Evolutionary conservation across 2,797 vertebrate genomes (phyloP).

Genomic region (Triplophysa yarkandensis): DNA sequence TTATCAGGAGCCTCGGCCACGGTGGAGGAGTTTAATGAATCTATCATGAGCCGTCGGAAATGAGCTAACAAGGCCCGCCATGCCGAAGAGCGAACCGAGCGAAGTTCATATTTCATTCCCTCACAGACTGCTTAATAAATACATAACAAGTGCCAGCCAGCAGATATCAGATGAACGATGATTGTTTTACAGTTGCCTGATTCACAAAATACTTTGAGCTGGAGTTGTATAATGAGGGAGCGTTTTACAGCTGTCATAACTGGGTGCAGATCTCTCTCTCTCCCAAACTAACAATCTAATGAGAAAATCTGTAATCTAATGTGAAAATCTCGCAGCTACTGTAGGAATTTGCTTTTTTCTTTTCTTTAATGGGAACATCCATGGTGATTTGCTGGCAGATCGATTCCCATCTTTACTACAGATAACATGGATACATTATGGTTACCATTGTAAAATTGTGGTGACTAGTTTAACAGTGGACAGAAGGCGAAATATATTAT

Average conservation of each 20-base stretch:
- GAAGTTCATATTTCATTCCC: constrained; percentile 40
- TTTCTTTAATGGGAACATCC: not conserved
- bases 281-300: constrained; percentile 8
- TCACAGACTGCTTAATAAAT: constrained; percentile 37
- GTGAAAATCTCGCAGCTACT: not conserved
- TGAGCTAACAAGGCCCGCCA: constrained; percentile 53
- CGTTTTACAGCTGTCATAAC: constrained; percentile 6
- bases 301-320: not conserved
- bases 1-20: constrained; percentile 62
- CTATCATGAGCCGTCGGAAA: constrained; percentile 62
- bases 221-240: constrained; percentile 28
- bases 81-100: constrained; percentile 48
- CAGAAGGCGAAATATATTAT: too few relatives aligned
- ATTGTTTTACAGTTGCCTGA: constrained; percentile 37
- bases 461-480: too few relatives aligned
- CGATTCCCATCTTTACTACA: too few relatives aligned
- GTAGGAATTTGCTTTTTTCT: not conserved
- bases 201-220: constrained; percentile 25
- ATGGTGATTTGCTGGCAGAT: not conserved
- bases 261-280: not conserved
- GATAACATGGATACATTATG: too few relatives aligned
- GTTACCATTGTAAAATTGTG: too few relatives aligned
- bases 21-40: constrained; percentile 62
- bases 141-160: constrained; percentile 33
- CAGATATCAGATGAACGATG: constrained; percentile 30